Percentiles rank a stretch among this genome's conserved stretches.
Evolutionary conservation across 2,888 invertebrate species (phyloP).

Genomic region (Diaperis boleti): DNA sequence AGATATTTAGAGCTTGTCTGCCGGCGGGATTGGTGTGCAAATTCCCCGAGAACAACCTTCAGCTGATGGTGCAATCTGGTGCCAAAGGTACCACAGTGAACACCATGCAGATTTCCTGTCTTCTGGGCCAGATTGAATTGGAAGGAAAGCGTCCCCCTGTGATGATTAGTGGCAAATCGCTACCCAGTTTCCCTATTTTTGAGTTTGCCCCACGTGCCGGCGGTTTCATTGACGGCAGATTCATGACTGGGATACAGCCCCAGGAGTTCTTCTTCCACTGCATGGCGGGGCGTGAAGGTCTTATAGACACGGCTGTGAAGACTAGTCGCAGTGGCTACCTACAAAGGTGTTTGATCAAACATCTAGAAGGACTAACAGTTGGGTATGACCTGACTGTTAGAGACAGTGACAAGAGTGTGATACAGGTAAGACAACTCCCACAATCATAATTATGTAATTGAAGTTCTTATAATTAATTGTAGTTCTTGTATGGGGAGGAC

Average conservation of each 20-base stretch:
- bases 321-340: constrained; percentile 98
- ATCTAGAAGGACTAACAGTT: constrained; percentile 94
- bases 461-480: no score
- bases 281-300: constrained; percentile 99
- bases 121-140: constrained; percentile 97
- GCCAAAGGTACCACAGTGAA: constrained; percentile 99
- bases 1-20: constrained; percentile 79
- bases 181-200: constrained; percentile 92
- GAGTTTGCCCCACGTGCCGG: constrained; percentile 93
- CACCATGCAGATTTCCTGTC: constrained; percentile 97
- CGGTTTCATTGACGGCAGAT: constrained; percentile 96
- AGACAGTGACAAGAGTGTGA: constrained; percentile 92
- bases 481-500: constrained; percentile 95
- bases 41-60: constrained; percentile 97
- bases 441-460: no score
- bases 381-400: constrained; percentile 96
- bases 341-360: constrained; percentile 96
- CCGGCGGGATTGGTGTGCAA: constrained; percentile 86
- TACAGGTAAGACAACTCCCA: constrained; percentile 83
- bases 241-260: constrained; percentile 98
- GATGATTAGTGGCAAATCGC: constrained; percentile 91
- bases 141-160: constrained; percentile 97
- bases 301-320: constrained; percentile 99
- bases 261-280: constrained; percentile 99
- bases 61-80: constrained; percentile 98